Evolutionary conservation across 1,140 invertebrate genomes (phyloP).

Genomic region (Orchesella cincta): DNA sequence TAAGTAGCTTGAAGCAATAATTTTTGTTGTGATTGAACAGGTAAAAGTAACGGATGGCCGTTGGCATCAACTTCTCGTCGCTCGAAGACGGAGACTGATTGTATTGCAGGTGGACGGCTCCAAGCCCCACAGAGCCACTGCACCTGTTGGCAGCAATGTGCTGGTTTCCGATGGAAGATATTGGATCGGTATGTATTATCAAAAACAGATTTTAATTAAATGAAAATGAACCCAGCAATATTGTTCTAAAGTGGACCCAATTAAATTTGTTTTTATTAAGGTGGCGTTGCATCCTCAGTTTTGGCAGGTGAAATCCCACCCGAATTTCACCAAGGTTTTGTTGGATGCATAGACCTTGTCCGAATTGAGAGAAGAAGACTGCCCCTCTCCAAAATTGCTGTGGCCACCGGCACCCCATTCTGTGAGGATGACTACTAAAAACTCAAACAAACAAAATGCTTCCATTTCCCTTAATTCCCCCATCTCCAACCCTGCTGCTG

Average conservation of each 20-base stretch:
- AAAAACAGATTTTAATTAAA: neutral
- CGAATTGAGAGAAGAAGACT: slow-evolving; percentile 61
- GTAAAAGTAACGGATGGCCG: slow-evolving; percentile 67
- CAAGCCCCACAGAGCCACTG: slow-evolving; percentile 64
- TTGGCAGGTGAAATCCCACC: slow-evolving; percentile 26
- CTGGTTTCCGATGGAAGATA: slow-evolving; percentile 73
- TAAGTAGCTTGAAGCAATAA: neutral
- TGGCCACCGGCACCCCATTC: slow-evolving; percentile 44
- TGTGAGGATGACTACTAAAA: slow-evolving; percentile 46
- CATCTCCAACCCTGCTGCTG: too few species aligned
- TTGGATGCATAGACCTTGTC: slow-evolving; percentile 66
- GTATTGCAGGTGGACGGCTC: slow-evolving; percentile 70
- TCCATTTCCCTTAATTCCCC: too few species aligned
- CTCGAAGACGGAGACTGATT: slow-evolving; percentile 68
- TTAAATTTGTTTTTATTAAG: slow-evolving; percentile 10
- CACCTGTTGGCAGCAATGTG: slow-evolving; percentile 66
- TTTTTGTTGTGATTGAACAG: slow-evolving; percentile 52
- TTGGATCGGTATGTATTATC: slow-evolving; percentile 67
- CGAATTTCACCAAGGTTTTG: slow-evolving; percentile 55
- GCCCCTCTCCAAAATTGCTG: slow-evolving; percentile 50
- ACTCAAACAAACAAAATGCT: neutral
- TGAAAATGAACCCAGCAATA: neutral
- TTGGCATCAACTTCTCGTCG: slow-evolving; percentile 71
- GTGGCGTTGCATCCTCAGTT: slow-evolving; percentile 22
- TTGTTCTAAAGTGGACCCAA: neutral